Percentiles rank a stretch among this genome's conserved stretches.
phyloP scores from a whole-genome alignment of 2,113 vertebrate genomes.

The Calidris pygmaea region DNA sequence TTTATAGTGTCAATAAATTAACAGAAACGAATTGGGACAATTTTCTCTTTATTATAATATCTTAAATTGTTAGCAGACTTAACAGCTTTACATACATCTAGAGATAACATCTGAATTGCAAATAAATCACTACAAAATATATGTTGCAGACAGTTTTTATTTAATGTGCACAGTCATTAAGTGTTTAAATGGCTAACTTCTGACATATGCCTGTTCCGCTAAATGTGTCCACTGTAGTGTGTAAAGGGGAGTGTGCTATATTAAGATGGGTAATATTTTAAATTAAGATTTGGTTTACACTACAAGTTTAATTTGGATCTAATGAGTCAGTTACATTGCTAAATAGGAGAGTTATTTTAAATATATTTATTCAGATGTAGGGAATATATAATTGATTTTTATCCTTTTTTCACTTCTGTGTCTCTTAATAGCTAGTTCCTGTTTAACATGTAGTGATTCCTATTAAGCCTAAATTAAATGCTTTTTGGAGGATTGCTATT shows the following conservation, averaged over 20 bases:
- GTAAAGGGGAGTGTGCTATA: background rate
- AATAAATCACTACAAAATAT: conserved; percentile 45
- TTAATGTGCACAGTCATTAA: background rate
- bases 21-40: background rate
- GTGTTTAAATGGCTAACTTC: conserved; percentile 7
- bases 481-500: conserved; percentile 11
- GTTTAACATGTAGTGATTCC: background rate
- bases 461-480: conserved; percentile 1
- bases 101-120: conserved; percentile 37
- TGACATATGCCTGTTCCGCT: background rate
- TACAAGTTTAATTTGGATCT: conserved; percentile 5
- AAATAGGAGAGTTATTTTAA: background rate
- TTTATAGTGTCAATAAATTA: conserved; percentile 28
- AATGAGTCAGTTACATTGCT: background rate
- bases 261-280: background rate
- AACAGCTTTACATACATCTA: background rate
- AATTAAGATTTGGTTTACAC: background rate
- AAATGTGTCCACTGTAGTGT: background rate
- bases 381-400: background rate
- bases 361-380: background rate
- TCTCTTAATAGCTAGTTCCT: background rate
- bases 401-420: background rate
- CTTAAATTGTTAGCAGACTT: conserved; percentile 23
- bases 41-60: conserved; percentile 24
- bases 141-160: conserved; percentile 8